phyloP scores from a whole-genome alignment of 2,797 vertebrate genomes.

The Carcharodon carcharias region DNA sequence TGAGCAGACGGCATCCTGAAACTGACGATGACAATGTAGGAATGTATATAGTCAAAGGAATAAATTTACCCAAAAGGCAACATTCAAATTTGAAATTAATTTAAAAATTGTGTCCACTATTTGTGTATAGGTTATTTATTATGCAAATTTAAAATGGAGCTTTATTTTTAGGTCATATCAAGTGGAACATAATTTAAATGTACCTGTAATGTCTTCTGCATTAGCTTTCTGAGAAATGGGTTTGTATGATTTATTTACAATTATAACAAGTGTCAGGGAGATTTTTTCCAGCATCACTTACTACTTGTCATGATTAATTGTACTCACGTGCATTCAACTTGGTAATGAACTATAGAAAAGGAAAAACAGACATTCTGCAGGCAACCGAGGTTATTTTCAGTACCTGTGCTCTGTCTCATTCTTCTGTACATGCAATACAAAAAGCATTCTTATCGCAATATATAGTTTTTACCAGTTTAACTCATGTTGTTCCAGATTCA shows the following conservation, averaged over 20 bases:
- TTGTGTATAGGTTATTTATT: background rate
- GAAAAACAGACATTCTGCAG: background rate
- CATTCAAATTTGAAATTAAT: background rate
- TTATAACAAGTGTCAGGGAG: background rate
- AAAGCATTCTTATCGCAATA: background rate
- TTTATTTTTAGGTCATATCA: background rate
- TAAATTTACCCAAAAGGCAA: background rate
- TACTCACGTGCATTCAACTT: background rate
- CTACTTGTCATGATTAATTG: background rate
- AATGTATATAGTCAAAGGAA: background rate
- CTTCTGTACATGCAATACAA: background rate
- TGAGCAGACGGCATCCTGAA: too few species aligned
- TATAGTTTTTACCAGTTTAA: background rate
- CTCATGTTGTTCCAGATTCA: background rate
- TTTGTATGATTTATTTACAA: slow-evolving; percentile 9
- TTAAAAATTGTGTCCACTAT: background rate
- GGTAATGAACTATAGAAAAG: background rate
- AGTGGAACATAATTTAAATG: background rate
- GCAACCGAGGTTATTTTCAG: background rate
- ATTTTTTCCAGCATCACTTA: background rate
- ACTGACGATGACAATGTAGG: background rate
- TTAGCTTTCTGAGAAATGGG: background rate
- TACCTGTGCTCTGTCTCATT: background rate
- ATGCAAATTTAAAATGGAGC: background rate
- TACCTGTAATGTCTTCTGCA: background rate